phyloP scores from a whole-genome alignment of 2,113 vertebrate species.

The Hassar affinis region DNA sequence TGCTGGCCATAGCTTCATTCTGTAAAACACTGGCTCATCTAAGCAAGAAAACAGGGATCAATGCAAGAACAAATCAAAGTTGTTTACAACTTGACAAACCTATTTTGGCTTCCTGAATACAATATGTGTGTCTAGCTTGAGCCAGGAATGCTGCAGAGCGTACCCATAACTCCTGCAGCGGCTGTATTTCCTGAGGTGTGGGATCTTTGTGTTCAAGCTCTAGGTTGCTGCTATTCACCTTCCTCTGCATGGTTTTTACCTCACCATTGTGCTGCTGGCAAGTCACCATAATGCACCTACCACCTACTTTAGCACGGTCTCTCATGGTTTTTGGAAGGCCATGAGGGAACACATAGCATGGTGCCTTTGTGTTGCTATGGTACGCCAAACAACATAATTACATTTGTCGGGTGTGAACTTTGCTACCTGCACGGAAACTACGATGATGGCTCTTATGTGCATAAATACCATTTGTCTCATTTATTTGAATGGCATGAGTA shows the following conservation, averaged over 20 bases:
- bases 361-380: constrained; percentile 22
- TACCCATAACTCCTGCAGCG: neutral
- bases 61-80: neutral
- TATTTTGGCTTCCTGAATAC: neutral
- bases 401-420: constrained; percentile 19
- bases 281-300: constrained; percentile 1
- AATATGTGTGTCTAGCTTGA: neutral
- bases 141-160: neutral
- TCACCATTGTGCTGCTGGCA: neutral
- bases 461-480: constrained; percentile 22
- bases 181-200: constrained; percentile 15
- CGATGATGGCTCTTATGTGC: neutral
- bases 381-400: constrained; percentile 36
- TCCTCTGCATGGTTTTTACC: constrained; percentile 12
- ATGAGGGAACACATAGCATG: neutral
- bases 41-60: neutral
- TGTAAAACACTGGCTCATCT: neutral
- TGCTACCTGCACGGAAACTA: neutral
- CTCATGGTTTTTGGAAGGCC: constrained; percentile 11
- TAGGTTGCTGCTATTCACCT: constrained; percentile 32
- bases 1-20: neutral
- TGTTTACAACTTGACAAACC: constrained; percentile 17
- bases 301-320: neutral
- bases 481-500: constrained; percentile 29
- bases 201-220: constrained; percentile 18